Base-by-base conservation (phyloP, 2,113 vertebrate species). In the Poicephalus gulielmi region DNA sequence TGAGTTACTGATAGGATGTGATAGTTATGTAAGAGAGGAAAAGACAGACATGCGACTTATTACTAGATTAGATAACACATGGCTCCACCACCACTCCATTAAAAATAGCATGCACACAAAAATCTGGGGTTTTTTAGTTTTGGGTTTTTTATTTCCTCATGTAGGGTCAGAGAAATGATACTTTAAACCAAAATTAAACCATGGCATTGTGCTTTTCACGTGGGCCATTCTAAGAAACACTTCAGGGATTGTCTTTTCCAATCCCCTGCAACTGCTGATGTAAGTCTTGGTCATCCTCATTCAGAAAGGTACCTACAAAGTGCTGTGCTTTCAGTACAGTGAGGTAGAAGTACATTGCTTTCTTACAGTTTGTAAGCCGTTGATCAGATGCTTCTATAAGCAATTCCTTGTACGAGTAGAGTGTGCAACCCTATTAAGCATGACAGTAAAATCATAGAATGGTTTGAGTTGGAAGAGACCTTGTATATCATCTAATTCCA, bases 41-140 rank as follows among this genome's bases (percentile, higher is more conserved):
- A 11, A 84, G 83, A 75, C 78, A 85, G 59, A 17, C 11, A 8
- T 23, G 41, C 55, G 55, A 35, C 60, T 82, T 84, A 71, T 92
- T 81, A 39, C 43, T 81, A 89, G 89, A 76, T 95, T 92, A 96
- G 93, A 85, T 95, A 95, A 94, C 57, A 17, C 27, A 24, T 11
- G 43, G 76, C 35, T 84, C 86, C 18, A 86, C 86, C 80, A 91
- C 77, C 80, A 71, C 69, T 83, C 52, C 20, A 19, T 86, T 95
- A 92, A 94, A 95, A 93, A 94, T 84, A 95, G 86, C 3, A 0
- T 17, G 3, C 33, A 11, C 23, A 33, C 17, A 73, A 50, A 86
- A 67, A 49, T 55, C 9, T 9, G 3, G 13, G 20, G 0, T 35
- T 59, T 59, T 37, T 22, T 27, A 5, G 20, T 2, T 44, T 20